Evolutionary conservation across 2,888 invertebrate genomes (phyloP).

Genomic region (Norana najaformis): DNA sequence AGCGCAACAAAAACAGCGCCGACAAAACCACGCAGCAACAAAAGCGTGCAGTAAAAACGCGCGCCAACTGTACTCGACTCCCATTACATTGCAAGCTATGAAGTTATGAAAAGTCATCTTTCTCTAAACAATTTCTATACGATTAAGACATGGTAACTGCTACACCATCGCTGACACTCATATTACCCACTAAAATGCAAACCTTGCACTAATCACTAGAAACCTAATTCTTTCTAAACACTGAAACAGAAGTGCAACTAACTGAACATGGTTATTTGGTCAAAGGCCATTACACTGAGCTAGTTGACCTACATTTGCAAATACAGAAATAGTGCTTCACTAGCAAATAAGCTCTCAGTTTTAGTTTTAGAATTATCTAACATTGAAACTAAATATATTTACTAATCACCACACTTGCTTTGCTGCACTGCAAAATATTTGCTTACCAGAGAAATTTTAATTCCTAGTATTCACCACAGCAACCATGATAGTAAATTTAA

Average conservation of each 20-base stretch:
- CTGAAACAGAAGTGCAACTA: neutral
- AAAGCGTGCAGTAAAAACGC: too few species aligned
- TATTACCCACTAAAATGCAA: too few species aligned
- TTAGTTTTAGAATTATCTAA: neutral
- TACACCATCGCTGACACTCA: too few species aligned
- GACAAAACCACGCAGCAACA: too few species aligned
- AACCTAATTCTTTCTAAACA: neutral
- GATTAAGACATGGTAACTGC: too few species aligned
- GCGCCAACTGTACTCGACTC: too few species aligned
- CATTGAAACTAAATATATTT: neutral
- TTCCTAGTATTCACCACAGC: neutral
- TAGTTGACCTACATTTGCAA: neutral
- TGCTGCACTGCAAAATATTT: neutral
- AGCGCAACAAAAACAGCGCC: too few species aligned
- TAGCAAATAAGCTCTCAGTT: neutral
- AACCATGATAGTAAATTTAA: neutral
- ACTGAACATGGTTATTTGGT: neutral
- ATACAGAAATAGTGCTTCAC: neutral
- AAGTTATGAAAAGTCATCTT: too few species aligned
- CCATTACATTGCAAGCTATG: too few species aligned
- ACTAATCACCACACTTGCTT: neutral
- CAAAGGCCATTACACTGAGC: neutral
- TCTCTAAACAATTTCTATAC: too few species aligned
- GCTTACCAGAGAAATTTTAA: too few species aligned
- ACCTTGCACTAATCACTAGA: neutral